Evolutionary conservation across 2,113 vertebrate species (phyloP), one percentile per base, ranked within the genome.

Genomic region (Clarias gariepinus): DNA sequence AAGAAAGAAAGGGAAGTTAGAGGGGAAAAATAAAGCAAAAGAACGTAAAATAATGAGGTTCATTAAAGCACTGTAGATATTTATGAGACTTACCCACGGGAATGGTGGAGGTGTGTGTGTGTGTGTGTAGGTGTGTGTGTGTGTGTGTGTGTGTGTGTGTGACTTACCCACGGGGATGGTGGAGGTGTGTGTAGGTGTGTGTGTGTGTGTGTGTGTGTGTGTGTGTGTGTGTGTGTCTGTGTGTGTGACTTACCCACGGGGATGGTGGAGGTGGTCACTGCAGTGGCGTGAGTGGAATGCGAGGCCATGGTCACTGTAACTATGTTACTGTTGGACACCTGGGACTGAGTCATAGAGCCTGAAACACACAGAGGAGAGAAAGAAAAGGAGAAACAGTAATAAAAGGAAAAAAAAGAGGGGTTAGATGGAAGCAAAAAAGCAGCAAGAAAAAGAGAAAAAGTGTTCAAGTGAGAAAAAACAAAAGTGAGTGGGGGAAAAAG

Each of bases 251-350:
- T 91, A 99, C 98, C 98, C 81, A 99, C 97, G 33, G 98, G 98
- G 93, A 99, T 99, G 91, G 97, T 95, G 52, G 98, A 99, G 89
- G 97, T 98, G 5, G 98, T 99, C 85, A 96, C 97, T 81, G 98
- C 97, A 28, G 98, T 97, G 84, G 97, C 96, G 87, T 99, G 97
- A 87, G 97, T 98, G 85, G 98, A 98, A 94, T 99, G 98, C 4
- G 98, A 97, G 36, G 97, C 96, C 96, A 99, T 96, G 1, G 98
- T 96, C 97, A 99, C 97, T 85, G 97, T 98, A 89, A 99, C 98
- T 92, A 99, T 98, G 58, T 97, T 96, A 93, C 94, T 98, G 84
- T 95, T 97, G 87, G 96, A 95, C 88, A 97, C 96, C 93, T 99
- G 98, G 53, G 96, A 96, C 87, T 99, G 97, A 86, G 96, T 94